Evolutionary conservation across 2,888 invertebrate genomes (phyloP), one percentile per base, ranked within the genome.

Genomic region (Drosophila greeni): DNA sequence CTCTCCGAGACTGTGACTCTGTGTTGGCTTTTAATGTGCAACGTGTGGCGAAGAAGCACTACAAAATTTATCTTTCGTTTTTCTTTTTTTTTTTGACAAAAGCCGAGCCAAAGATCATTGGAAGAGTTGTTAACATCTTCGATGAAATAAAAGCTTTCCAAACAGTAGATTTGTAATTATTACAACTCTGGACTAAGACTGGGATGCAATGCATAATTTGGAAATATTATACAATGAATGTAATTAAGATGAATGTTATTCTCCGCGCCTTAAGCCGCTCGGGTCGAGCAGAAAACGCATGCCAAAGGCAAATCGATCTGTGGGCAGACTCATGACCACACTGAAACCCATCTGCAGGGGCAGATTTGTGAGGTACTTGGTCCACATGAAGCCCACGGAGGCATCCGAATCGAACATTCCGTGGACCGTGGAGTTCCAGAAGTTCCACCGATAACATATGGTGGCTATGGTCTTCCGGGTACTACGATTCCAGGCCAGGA

Each of bases 341-440:
- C 88, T 89, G 20, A 88, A 68, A 5, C 86, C 88, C 65, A 89
- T 55, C 49, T 76, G 75, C 20, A 87, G 76, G 0, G 89, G 88
- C 24, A 88, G 55, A 39, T 84, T 53, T 0, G 69, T 56, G 3
- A 88, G 52, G 48, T 74, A 78, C 88, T 86, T 87, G 43, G 82
- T 82, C 73, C 88, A 89, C 82, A 86, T 86, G 33, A 88, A 86
- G 26, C 89, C 89, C 43, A 88, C 86, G 1, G 87, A 83, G 33
- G 85, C 83, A 73, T 89, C 86, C 20, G 89, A 89, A 52, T 88
- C 86, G 5, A 89, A 56, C 86, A 85, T 85, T 18, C 88, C 88
- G 16, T 87, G 84, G 0, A 89, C 82, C 18, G 76, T 67, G 11
- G 86, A 80, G 47, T 88, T 85, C 40, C 77, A 60, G 52, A 87